Conservation (phyloP, 2,113 vertebrate species). For the Sander lucioperca region DNA sequence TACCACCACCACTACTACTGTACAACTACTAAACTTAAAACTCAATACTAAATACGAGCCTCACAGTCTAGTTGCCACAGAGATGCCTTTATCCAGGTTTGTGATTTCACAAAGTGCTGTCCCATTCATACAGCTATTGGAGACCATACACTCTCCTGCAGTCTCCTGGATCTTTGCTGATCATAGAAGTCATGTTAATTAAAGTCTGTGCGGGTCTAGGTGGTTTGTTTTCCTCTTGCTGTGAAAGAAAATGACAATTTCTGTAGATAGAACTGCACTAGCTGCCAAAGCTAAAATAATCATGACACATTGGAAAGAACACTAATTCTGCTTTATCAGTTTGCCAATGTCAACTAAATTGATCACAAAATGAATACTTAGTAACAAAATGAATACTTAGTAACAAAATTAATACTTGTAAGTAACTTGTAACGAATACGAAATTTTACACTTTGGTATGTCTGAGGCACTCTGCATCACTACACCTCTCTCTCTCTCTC, state of each 20-base stretch:
- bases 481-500: not conserved
- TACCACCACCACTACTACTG: not conserved
- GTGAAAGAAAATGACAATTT: too few relatives aligned
- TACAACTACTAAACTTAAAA: not conserved
- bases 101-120: not conserved
- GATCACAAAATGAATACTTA: not conserved
- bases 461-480: not conserved
- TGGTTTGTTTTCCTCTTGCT: too few relatives aligned
- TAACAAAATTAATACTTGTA: conserved; percentile 2
- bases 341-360: not conserved
- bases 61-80: not conserved
- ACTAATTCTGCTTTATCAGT: not conserved
- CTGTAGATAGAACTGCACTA: not conserved
- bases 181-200: not conserved
- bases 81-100: not conserved
- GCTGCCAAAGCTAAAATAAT: conserved; percentile 20
- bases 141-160: not conserved
- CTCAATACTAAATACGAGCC: not conserved
- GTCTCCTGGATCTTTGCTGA: not conserved
- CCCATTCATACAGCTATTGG: not conserved
- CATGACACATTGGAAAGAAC: not conserved
- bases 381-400: not conserved
- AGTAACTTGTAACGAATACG: not conserved
- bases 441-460: conserved; percentile 9
- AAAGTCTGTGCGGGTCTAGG: not conserved